phyloP scores from a whole-genome alignment of 2,113 vertebrate species.

The Campylorhamphus procurvoides region DNA sequence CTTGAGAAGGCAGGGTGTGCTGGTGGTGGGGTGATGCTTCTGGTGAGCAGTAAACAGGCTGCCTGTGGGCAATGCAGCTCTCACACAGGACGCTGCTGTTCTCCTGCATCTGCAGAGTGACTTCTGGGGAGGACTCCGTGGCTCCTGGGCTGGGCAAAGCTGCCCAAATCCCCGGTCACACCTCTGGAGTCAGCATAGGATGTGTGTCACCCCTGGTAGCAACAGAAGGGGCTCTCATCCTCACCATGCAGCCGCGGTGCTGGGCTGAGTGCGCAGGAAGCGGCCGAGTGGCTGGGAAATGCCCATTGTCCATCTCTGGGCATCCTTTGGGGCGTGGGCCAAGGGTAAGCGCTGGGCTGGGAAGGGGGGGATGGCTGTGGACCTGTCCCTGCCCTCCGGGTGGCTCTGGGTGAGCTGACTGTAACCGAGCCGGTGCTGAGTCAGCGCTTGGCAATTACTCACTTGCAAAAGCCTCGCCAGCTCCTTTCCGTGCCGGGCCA shows the following conservation, averaged over 20 bases:
- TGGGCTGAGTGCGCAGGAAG: not conserved
- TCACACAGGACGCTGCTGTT: accelerated
- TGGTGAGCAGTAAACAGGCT: not conserved
- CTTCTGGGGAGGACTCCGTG: not conserved
- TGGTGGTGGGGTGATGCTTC: not conserved
- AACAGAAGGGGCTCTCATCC: not conserved
- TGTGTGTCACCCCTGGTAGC: accelerated
- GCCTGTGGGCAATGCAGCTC: not conserved
- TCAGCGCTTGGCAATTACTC: not conserved
- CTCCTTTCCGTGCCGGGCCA: not conserved
- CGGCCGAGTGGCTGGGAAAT: accelerated
- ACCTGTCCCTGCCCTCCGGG: not conserved
- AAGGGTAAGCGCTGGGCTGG: not conserved
- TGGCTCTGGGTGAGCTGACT: not conserved
- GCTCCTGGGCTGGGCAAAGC: not conserved
- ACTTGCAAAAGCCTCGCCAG: not conserved
- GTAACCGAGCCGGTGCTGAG: not conserved
- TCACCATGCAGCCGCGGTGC: accelerated
- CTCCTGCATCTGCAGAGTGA: not conserved
- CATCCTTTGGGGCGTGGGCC: not conserved
- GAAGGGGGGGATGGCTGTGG: accelerated
- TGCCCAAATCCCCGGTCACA: not conserved
- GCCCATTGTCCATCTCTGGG: accelerated
- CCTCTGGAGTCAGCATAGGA: not conserved
- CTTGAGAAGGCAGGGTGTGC: not conserved